phyloP scores from a whole-genome alignment of 2,888 invertebrate genomes.

The Synanthedon myopaeformis region DNA sequence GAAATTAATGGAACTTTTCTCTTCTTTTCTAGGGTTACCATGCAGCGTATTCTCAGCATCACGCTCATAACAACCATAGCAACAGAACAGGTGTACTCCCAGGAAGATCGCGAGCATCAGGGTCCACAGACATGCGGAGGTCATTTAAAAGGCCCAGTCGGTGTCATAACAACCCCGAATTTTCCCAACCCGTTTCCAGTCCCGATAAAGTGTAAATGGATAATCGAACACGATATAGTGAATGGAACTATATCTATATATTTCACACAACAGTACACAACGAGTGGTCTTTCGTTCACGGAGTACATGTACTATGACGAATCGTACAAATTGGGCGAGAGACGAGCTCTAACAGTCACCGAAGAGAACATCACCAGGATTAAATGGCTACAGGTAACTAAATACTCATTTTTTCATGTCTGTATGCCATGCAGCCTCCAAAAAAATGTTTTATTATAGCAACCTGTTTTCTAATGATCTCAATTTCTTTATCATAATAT shows the following conservation, averaged over 20 bases:
- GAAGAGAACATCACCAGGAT: conserved; percentile 80
- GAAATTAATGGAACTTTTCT: neutral
- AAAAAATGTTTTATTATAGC: neutral
- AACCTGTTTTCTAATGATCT: too few species aligned
- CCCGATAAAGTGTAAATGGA: conserved; percentile 88
- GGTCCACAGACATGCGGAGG: conserved; percentile 74
- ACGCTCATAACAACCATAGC: conserved; percentile 35
- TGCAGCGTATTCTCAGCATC: conserved; percentile 39
- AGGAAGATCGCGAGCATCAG: conserved; percentile 41
- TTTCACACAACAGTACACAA: conserved; percentile 88
- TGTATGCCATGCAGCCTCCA: neutral
- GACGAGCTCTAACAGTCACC: conserved; percentile 76
- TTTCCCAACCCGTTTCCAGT: conserved; percentile 86
- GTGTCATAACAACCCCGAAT: conserved; percentile 84
- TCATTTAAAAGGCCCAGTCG: conserved; percentile 72
- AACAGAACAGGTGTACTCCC: conserved; percentile 29
- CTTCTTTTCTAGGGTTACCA: conserved; percentile 41
- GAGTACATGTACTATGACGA: conserved; percentile 82
- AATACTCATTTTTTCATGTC: too few species aligned
- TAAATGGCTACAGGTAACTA: conserved; percentile 63
- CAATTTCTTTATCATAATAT: too few species aligned
- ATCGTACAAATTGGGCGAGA: conserved; percentile 75
- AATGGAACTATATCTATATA: conserved; percentile 86
- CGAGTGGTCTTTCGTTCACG: conserved; percentile 80
- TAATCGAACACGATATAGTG: conserved; percentile 81